Evolutionary conservation across 2,113 vertebrate species (phyloP).

Genomic region (Sarotherodon lohbergeri): DNA sequence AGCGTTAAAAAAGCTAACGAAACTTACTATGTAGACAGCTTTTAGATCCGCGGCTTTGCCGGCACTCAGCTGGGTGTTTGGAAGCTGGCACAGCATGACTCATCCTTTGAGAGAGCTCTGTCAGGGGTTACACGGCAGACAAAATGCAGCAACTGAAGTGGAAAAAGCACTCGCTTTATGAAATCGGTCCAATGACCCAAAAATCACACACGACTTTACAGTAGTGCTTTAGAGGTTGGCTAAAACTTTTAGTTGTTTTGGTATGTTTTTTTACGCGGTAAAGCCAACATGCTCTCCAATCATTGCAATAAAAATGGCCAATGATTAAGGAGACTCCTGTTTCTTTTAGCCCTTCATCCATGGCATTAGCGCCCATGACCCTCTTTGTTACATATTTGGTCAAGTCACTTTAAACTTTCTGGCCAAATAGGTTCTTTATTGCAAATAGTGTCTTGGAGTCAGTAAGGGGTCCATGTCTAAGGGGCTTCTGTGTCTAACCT

Average conservation of each 20-base stretch:
- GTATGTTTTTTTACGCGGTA: neutral
- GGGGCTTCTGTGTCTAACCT: neutral
- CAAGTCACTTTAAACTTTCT: neutral
- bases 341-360: neutral
- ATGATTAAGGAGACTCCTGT: neutral
- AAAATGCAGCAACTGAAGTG: slow-evolving; percentile 5
- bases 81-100: neutral
- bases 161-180: slow-evolving; percentile 17
- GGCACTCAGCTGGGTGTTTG: neutral
- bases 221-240: neutral
- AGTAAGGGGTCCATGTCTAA: neutral
- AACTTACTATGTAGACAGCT: neutral
- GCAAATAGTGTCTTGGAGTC: neutral
- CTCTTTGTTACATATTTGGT: neutral
- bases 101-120: neutral
- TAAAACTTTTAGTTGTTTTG: neutral
- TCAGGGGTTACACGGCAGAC: neutral
- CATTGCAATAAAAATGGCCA: neutral
- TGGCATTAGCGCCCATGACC: neutral
- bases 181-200: slow-evolving; percentile 7
- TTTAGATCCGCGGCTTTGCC: neutral
- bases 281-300: neutral
- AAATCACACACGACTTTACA: neutral
- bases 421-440: neutral
- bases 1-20: neutral